phyloP scores from a whole-genome alignment of 2,888 invertebrate species.

The Ormyrus nitidulus region DNA sequence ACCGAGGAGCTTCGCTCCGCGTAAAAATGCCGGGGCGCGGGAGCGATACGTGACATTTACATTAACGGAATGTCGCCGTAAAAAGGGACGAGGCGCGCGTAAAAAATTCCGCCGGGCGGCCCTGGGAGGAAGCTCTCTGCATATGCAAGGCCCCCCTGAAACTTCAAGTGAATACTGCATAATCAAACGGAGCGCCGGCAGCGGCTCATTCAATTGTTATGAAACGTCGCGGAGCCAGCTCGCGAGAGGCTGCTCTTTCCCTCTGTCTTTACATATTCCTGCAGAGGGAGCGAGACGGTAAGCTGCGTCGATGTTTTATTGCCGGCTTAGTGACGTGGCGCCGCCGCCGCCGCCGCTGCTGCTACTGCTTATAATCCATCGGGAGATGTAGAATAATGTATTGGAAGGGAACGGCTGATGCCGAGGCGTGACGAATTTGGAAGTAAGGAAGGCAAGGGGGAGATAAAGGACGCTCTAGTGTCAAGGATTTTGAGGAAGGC shows the following conservation, averaged over 20 bases:
- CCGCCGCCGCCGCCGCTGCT: too few species aligned
- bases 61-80: conserved; percentile 30
- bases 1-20: not conserved
- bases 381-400: too few species aligned
- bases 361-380: too few species aligned
- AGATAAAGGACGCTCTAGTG: too few species aligned
- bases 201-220: conserved; percentile 45
- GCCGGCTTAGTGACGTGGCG: not conserved
- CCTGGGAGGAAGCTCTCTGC: not conserved
- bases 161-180: conserved; percentile 23
- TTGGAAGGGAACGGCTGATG: too few species aligned
- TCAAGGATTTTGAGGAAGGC: too few species aligned
- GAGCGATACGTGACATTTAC: conserved; percentile 43
- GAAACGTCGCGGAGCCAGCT: not conserved
- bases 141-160: not conserved
- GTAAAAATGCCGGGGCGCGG: not conserved
- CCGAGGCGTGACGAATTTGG: too few species aligned
- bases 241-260: too few species aligned
- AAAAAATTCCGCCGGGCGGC: conserved; percentile 14
- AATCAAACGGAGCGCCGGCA: conserved; percentile 2
- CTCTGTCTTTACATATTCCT: conserved; percentile 3
- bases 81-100: not conserved
- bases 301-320: conserved; percentile 34
- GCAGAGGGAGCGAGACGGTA: not conserved
- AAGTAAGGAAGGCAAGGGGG: too few species aligned